These are phyloP conservation scores for Atrina japonica DNA, from an alignment of 2,888 invertebrate species.

Conservation along the genomic window DNA sequence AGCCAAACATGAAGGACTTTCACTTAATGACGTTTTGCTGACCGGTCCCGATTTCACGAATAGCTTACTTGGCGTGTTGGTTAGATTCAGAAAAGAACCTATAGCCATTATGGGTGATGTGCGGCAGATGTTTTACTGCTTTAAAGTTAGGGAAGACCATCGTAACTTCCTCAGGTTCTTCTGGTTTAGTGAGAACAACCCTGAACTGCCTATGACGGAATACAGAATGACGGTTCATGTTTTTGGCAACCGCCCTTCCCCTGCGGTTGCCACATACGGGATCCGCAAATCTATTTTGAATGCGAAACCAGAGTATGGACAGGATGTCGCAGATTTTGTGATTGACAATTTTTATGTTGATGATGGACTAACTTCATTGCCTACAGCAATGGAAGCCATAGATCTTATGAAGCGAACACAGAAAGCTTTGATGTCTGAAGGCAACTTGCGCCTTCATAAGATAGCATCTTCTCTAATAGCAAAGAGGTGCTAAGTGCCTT, in stretches of 20 bases:
- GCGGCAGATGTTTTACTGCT: too few species aligned
- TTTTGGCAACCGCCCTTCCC: background rate
- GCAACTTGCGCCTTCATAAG: conserved; percentile 53
- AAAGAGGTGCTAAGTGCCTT: conserved; percentile 51
- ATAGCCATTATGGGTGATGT: too few species aligned
- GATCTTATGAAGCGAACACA: conserved; percentile 47
- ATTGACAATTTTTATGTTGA: conserved; percentile 54
- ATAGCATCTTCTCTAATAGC: conserved; percentile 54
- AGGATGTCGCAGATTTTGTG: conserved; percentile 41
- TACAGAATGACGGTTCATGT: background rate
- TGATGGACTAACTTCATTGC: conserved; percentile 47
- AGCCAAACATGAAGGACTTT: background rate
- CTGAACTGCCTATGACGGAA: background rate
- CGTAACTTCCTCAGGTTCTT: background rate
- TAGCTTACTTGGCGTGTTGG: too few species aligned
- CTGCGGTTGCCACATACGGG: conserved; percentile 8
- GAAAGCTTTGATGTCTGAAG: conserved; percentile 29
- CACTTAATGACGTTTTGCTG: background rate
- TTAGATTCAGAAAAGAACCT: too few species aligned
- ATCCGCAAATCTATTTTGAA: conserved; percentile 40
- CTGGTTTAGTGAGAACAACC: background rate
- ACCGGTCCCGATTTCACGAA: background rate
- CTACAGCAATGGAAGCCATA: conserved; percentile 32
- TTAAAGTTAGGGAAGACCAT: background rate
- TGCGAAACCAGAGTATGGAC: conserved; percentile 14